Evolutionary conservation across 2,113 vertebrate genomes (phyloP).

Genomic region (Ceyx margarethae): DNA sequence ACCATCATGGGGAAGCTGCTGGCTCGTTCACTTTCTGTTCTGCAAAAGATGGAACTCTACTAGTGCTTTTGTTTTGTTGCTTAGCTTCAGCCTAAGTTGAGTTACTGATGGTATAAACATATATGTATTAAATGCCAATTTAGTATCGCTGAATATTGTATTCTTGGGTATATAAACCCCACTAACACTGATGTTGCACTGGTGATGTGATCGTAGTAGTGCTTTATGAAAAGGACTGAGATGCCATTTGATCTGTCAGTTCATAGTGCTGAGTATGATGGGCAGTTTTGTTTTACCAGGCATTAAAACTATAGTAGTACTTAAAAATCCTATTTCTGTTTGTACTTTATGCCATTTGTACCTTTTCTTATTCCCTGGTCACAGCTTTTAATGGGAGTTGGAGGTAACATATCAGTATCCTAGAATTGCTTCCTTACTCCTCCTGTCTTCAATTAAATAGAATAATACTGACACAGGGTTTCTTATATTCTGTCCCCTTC

Average conservation of each 20-base stretch:
- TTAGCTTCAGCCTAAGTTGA: not conserved
- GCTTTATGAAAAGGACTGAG: not conserved
- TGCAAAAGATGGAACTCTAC: not conserved
- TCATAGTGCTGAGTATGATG: not conserved
- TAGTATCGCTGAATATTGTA: not conserved
- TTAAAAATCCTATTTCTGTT: not conserved
- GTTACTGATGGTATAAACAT: not conserved
- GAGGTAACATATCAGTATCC: not conserved
- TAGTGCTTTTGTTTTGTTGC: not conserved
- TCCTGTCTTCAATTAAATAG: not conserved
- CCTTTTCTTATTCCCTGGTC: not conserved
- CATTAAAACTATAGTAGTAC: not conserved
- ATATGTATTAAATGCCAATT: not conserved
- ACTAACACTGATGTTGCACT: not conserved
- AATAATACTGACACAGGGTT: not conserved
- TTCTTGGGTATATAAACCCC: not conserved
- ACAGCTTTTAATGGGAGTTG: not conserved
- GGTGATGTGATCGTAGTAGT: fast-evolving
- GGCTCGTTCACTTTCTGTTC: not conserved
- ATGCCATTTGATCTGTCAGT: not conserved
- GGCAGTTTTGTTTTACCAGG: not conserved
- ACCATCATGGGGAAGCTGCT: not conserved
- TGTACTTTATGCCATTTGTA: not conserved
- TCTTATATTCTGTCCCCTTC: not conserved
- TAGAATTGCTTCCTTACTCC: not conserved